These are phyloP conservation scores for Punctoribates punctum DNA, from an alignment of 2,888 invertebrate genomes.

Conservation along the genomic window DNA sequence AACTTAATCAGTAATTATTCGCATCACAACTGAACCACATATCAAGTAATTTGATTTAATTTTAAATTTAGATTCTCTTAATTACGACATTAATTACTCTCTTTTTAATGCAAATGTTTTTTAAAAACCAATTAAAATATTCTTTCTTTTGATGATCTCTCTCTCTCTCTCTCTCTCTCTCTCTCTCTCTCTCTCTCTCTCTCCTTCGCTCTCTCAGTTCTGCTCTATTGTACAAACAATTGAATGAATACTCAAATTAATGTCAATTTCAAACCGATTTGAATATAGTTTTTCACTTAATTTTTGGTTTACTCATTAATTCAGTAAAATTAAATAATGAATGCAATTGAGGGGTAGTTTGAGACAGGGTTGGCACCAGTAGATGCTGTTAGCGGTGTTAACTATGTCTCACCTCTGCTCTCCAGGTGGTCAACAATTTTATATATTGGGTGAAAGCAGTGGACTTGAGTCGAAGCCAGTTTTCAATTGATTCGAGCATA, in stretches of 20 bases:
- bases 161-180: background rate
- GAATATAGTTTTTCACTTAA: background rate
- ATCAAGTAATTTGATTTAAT: slow-evolving; percentile 28
- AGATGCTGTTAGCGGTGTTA: background rate
- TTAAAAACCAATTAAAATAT: background rate
- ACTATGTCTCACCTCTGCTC: background rate
- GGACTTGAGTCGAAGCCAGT: slow-evolving; percentile 18
- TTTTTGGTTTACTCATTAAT: slow-evolving; percentile 17
- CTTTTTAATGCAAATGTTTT: background rate
- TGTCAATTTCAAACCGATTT: slow-evolving; percentile 24
- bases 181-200: no score
- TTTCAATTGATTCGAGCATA: slow-evolving; percentile 15
- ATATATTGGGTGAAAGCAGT: slow-evolving; percentile 26
- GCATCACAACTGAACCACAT: background rate
- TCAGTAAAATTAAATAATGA: slow-evolving; percentile 28
- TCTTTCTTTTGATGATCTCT: no score
- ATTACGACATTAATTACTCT: background rate
- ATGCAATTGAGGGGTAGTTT: background rate
- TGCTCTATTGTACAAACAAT: slow-evolving; percentile 22
- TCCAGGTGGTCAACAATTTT: slow-evolving; percentile 22
- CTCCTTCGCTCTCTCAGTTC: no score
- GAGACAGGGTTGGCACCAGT: background rate
- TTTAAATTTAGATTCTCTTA: slow-evolving; percentile 5
- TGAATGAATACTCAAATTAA: slow-evolving; percentile 29
- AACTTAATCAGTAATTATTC: slow-evolving; percentile 3